Percentiles rank a stretch among this genome's conserved stretches.
Evolutionary conservation across 2,888 invertebrate genomes (phyloP).

Genomic region (Synanthedon vespiformis): DNA sequence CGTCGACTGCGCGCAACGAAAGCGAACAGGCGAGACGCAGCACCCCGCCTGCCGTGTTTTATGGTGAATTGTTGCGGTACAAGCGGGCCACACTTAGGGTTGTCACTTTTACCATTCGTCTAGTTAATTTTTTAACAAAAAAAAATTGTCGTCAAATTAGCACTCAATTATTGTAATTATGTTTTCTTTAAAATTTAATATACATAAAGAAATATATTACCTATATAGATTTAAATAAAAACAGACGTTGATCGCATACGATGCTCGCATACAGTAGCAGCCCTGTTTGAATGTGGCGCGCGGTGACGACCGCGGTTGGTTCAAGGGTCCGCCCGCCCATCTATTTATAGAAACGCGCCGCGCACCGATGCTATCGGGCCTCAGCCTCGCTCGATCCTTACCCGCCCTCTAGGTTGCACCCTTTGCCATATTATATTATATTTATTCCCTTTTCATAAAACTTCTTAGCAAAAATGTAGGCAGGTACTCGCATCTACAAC

Average conservation of each 20-base stretch:
- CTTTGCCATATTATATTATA: conserved; percentile 34
- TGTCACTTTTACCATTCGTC: background rate
- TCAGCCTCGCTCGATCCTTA: conserved; percentile 39
- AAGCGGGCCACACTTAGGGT: conserved; percentile 12
- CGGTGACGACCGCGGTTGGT: conserved; percentile 55
- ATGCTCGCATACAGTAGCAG: conserved; percentile 10
- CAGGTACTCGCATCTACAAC: background rate
- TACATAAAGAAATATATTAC: no score
- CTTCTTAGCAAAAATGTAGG: no score
- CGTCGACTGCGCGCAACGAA: conserved; percentile 50
- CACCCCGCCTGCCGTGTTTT: conserved; percentile 46
- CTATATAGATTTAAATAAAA: no score
- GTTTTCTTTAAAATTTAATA: no score
- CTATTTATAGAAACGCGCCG: conserved; percentile 52
- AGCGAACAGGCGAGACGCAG: conserved; percentile 51
- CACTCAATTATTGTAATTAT: no score
- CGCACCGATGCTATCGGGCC: conserved; percentile 6
- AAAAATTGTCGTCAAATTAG: no score
- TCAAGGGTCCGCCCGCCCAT: conserved; percentile 59
- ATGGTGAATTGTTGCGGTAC: conserved; percentile 56
- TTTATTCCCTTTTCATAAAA: no score
- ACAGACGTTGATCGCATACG: no score
- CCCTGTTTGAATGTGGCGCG: conserved; percentile 31
- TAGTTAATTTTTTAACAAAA: background rate
- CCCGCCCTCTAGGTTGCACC: conserved; percentile 54